A percentile compares a stretch with the other conserved stretches of the same genome.
These are phyloP conservation scores for Thymelicus sylvestris DNA, from an alignment of 2,888 invertebrate genomes.

Conservation along the genomic window DNA sequence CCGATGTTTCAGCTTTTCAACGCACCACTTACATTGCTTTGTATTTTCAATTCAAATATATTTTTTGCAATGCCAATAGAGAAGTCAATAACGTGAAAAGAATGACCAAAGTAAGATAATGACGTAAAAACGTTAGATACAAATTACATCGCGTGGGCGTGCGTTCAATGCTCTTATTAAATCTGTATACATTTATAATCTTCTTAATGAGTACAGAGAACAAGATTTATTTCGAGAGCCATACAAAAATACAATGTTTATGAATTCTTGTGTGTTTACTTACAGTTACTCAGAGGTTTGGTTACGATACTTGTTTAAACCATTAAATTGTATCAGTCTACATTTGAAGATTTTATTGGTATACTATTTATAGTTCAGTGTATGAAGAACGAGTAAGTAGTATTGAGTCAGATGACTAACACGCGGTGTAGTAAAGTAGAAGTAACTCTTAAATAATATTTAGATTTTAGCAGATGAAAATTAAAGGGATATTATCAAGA, in stretches of 20 bases:
- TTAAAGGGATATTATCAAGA: too few species aligned
- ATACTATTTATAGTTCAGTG: background rate
- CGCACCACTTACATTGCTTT: too few species aligned
- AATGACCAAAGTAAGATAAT: constrained; percentile 5
- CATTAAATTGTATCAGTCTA: background rate
- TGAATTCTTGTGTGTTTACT: constrained; percentile 27
- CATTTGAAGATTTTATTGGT: background rate
- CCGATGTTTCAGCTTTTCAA: too few species aligned
- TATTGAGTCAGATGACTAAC: background rate
- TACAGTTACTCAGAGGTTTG: background rate
- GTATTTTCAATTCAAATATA: too few species aligned
- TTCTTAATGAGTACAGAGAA: constrained; percentile 22
- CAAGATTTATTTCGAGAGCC: constrained; percentile 28
- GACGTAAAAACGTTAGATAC: background rate
- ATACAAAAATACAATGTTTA: constrained; percentile 40
- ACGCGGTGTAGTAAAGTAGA: background rate
- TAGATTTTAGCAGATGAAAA: too few species aligned
- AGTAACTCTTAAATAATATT: too few species aligned
- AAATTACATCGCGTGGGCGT: constrained; percentile 17
- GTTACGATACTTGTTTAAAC: background rate
- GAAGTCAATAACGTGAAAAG: background rate
- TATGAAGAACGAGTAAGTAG: background rate
- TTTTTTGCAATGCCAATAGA: background rate
- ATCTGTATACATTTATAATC: constrained; percentile 1
- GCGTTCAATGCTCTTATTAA: constrained; percentile 16